These are phyloP conservation scores for Agrilus biguttatus DNA, from an alignment of 2,888 invertebrate genomes.

Conservation along the genomic window DNA sequence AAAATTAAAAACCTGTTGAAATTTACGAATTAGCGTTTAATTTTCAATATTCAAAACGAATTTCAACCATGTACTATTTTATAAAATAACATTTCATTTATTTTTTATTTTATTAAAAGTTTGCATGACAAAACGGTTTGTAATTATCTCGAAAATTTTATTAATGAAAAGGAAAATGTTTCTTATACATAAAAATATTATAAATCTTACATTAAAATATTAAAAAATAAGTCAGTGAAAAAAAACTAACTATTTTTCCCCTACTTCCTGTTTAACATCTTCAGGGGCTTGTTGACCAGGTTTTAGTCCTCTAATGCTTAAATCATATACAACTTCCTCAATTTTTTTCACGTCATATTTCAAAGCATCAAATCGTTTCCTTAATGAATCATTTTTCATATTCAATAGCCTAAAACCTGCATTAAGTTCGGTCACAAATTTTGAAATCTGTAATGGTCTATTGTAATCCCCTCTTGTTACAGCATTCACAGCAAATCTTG, in stretches of 20 bases:
- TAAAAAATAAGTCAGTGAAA: not conserved
- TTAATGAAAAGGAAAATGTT: not conserved
- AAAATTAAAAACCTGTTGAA: too few species aligned
- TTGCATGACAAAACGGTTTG: too few species aligned
- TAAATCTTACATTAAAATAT: not conserved
- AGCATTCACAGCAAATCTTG: constrained; percentile 69
- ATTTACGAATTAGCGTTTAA: too few species aligned
- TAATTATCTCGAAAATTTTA: not conserved
- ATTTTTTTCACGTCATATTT: constrained; percentile 91
- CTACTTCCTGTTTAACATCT: not conserved
- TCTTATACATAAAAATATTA: not conserved
- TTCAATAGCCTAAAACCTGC: constrained; percentile 81
- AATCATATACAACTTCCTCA: constrained; percentile 81
- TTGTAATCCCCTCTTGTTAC: constrained; percentile 74
- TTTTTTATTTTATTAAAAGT: too few species aligned
- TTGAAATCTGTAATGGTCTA: constrained; percentile 66
- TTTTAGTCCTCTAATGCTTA: constrained; percentile 65
- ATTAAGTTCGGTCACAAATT: constrained; percentile 75
- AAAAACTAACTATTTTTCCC: not conserved
- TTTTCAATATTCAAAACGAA: too few species aligned
- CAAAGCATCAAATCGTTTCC: constrained; percentile 75
- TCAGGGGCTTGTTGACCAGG: constrained; percentile 16
- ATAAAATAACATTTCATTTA: too few species aligned
- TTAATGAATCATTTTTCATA: constrained; percentile 75
- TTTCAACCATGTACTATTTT: too few species aligned